Percentiles rank a stretch among this genome's conserved stretches.
Conservation (phyloP, 2,888 invertebrate species). For the Drosophila kanekoi region DNA sequence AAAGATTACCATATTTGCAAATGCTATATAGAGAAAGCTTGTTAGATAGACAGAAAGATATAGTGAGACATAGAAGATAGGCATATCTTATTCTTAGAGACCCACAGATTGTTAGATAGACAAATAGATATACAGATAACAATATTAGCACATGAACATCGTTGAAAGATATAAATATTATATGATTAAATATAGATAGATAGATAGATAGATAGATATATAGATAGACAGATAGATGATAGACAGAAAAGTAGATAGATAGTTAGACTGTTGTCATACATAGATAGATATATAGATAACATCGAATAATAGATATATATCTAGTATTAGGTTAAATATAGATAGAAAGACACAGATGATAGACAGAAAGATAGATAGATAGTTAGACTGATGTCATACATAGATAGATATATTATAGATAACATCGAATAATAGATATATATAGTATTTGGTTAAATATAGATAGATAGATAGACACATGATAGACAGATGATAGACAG, state of each 20-base stretch:
- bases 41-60: conserved; percentile 18
- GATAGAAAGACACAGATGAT: not conserved
- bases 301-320: not conserved
- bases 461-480: not conserved
- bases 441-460: not conserved
- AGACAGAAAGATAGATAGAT: conserved; percentile 3
- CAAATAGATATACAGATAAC: not conserved
- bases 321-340: not conserved
- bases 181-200: not conserved
- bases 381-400: not conserved
- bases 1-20: not conserved
- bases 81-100: not conserved
- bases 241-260: conserved; percentile 3
- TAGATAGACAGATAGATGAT: no score
- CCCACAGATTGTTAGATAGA: not conserved
- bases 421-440: not conserved
- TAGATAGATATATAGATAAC: conserved; percentile 1
- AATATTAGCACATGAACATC: not conserved
- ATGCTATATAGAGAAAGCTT: conserved; percentile 1
- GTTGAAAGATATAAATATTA: not conserved
- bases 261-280: not conserved
- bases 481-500: conserved; percentile 1
- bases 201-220: no score
- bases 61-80: not conserved
- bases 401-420: conserved; percentile 1